phyloP scores from a whole-genome alignment of 37 sponge, comb jelly and placozoan genomes.

The Trichoplax adhaerens region DNA sequence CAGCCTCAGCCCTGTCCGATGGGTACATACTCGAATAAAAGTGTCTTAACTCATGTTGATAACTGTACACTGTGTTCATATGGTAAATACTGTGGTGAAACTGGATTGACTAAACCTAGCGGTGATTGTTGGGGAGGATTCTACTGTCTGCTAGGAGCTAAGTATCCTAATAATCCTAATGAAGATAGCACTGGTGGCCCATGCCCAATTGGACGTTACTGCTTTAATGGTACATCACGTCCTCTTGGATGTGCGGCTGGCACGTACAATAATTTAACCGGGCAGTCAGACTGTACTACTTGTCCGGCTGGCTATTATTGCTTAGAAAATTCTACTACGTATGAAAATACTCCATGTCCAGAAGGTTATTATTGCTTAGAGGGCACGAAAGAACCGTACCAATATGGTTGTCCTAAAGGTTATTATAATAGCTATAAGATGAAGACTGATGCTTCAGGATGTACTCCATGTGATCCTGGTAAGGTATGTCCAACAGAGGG shows the following conservation, averaged over 20 bases:
- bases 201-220: slow-evolving; percentile 21
- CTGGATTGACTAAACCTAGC: background rate
- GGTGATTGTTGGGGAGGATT: slow-evolving; percentile 8
- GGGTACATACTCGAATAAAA: slow-evolving; percentile 6
- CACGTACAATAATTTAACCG: slow-evolving; percentile 11
- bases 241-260: slow-evolving; percentile 14
- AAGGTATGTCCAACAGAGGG: slow-evolving; percentile 4
- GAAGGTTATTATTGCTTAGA: slow-evolving; percentile 23
- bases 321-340: background rate
- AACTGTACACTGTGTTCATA: background rate
- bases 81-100: background rate
- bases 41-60: background rate
- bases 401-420: background rate
- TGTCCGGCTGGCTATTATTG: slow-evolving; percentile 22
- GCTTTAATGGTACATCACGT: slow-evolving; percentile 7
- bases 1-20: slow-evolving; percentile 8
- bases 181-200: slow-evolving; percentile 11
- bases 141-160: slow-evolving; percentile 18
- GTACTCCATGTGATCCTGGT: background rate
- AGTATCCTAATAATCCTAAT: background rate
- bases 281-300: slow-evolving; percentile 13
- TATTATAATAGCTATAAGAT: background rate
- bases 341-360: slow-evolving; percentile 7
- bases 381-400: slow-evolving; percentile 6
- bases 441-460: no score